Conservation (phyloP, 2,888 invertebrate genomes). For the Ormyrus rosae region DNA sequence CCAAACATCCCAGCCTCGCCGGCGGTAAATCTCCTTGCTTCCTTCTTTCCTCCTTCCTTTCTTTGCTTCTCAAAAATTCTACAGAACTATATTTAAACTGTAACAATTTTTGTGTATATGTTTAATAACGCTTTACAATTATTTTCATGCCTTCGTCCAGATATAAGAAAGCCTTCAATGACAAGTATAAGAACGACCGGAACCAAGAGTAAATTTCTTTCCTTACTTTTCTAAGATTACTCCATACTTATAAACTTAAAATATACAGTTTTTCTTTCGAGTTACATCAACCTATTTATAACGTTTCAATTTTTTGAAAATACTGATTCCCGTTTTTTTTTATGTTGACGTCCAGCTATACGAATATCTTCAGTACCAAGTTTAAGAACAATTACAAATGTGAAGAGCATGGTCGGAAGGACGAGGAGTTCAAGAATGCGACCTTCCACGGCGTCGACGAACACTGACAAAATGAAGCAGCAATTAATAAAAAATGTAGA, state of each 20-base stretch:
- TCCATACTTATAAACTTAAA: too few relatives aligned
- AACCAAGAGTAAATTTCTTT: too few relatives aligned
- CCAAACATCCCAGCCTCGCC: conserved; percentile 20
- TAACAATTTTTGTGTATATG: too few relatives aligned
- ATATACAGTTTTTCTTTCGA: too few relatives aligned
- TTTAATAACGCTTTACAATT: background rate
- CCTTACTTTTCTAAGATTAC: too few relatives aligned
- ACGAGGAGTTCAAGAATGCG: background rate
- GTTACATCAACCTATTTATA: too few relatives aligned
- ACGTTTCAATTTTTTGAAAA: too few relatives aligned
- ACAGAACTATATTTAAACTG: too few relatives aligned
- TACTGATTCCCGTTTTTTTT: too few relatives aligned
- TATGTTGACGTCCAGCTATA: background rate
- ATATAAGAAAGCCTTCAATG: conserved; percentile 8
- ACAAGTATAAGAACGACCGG: conserved; percentile 23
- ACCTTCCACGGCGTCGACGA: conserved; percentile 18
- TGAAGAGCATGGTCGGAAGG: background rate
- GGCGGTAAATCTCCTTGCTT: background rate
- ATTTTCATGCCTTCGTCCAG: conserved; percentile 1
- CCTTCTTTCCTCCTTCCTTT: background rate
- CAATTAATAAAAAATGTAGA: conserved; percentile 46
- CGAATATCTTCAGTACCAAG: conserved; percentile 25
- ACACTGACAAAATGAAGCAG: conserved; percentile 40
- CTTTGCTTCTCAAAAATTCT: background rate
- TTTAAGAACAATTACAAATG: conserved; percentile 4